Percentiles rank a stretch among this genome's conserved stretches.
Conservation (phyloP, 1,140 invertebrate genomes). For the Macrobrachium nipponense region DNA sequence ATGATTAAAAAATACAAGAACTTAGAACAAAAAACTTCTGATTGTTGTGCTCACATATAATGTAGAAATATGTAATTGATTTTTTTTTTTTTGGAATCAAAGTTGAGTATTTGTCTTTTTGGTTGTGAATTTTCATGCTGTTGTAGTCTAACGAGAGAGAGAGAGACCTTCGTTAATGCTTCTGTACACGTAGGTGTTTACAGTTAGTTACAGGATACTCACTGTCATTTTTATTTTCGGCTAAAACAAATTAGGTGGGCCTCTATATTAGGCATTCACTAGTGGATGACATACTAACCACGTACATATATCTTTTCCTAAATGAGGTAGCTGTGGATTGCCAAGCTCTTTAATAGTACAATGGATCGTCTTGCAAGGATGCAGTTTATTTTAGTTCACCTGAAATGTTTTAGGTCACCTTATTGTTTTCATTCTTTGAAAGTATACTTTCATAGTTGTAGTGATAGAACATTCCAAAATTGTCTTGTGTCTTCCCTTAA, state of each 20-base stretch:
- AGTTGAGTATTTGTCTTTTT: too few relatives aligned
- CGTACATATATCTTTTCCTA: not conserved
- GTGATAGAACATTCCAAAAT: constrained; percentile 61
- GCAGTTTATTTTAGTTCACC: constrained; percentile 42
- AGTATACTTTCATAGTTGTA: constrained; percentile 45
- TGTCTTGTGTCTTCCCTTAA: constrained; percentile 51
- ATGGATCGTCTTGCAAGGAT: constrained; percentile 51
- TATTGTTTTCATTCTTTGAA: constrained; percentile 34
- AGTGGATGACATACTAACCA: constrained; percentile 34
- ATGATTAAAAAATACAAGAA: too few relatives aligned
- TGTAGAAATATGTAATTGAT: too few relatives aligned
- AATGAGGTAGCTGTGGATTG: constrained; percentile 37
- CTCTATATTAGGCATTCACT: constrained; percentile 11
- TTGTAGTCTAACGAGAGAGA: too few relatives aligned
- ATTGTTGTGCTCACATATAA: too few relatives aligned
- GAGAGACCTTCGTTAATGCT: too few relatives aligned
- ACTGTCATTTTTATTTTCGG: too few relatives aligned
- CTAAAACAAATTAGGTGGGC: not conserved
- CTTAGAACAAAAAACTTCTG: too few relatives aligned
- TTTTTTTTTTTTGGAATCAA: too few relatives aligned
- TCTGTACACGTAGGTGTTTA: too few relatives aligned
- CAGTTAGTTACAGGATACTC: too few relatives aligned
- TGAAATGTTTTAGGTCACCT: constrained; percentile 52
- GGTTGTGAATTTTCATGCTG: too few relatives aligned
- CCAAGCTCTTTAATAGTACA: constrained; percentile 52